Evolutionary conservation across 2,113 vertebrate genomes (phyloP), one percentile per base, ranked within the genome.

Genomic region (Sturnus vulgaris): DNA sequence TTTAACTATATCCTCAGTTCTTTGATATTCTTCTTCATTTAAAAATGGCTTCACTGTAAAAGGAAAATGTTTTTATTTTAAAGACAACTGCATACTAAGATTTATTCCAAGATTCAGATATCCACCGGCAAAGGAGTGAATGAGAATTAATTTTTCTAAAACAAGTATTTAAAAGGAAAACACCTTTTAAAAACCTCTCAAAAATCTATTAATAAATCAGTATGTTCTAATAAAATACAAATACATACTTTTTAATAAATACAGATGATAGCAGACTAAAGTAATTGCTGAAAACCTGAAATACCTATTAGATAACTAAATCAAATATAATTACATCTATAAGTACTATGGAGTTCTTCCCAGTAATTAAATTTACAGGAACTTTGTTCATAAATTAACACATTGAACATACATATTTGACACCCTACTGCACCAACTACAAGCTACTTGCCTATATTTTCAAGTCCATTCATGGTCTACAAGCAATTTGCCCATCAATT

Each of bases 41-140:
- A 99, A 97, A 97, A 99, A 99, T 4, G 99, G 99, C 37, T 96
- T 98, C 92, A 99, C 99, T 99, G 88, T 61, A 96, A 95, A 95
- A 95, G 92, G 61, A 31, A 97, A 92, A 53, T 11, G 2, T 28
- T 63, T 90, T 73, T 81, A 52, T 63, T 81, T 75, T 86, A 68
- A 78, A 88, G 33, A 72, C 18, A 93, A 44, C 6, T 15, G 17
- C 12, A 69, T 23, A 28, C 20, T 65, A 16, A 88, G 30, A 60
- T 81, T 80, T 84, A 70, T 42, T 64, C 24, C 57, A 90, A 53
- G 53, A 83, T 37, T 87, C 37, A 93, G n/a, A 73, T 35, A 88
- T 14, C 20, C 21, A 55, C 8, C 77, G 19, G 40, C 27, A 94
- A 76, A 23, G 10, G 11, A 68, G 16, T 55, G 24, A 27, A 61